These are phyloP conservation scores for Aythya baeri DNA, from an alignment of 2,113 vertebrate genomes.

Conservation along the genomic window DNA sequence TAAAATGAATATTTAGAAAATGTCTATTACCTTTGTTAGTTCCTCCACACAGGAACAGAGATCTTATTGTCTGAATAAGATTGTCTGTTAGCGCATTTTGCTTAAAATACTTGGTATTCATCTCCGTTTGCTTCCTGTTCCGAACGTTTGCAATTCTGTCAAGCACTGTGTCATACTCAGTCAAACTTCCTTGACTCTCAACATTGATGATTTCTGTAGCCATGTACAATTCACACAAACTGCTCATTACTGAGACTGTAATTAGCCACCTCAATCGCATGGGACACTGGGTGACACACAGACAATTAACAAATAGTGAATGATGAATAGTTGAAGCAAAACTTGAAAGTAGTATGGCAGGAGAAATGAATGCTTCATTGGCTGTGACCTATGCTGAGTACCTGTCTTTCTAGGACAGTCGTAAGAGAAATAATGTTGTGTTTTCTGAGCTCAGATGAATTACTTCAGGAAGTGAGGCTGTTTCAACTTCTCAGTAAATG, in stretches of 20 bases:
- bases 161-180: background rate
- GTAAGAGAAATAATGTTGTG: background rate
- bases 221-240: background rate
- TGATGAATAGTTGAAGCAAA: constrained; percentile 5
- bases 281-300: background rate
- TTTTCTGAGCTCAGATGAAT: background rate
- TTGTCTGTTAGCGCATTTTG: background rate
- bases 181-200: constrained; percentile 16
- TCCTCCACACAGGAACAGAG: background rate
- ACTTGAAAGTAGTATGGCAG: background rate
- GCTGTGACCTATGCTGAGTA: background rate
- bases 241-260: background rate
- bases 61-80: background rate
- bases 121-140: background rate
- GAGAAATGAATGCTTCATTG: background rate
- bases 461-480: background rate
- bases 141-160: background rate
- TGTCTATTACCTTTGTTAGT: background rate
- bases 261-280: background rate
- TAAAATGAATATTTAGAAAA: constrained; percentile 1
- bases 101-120: background rate
- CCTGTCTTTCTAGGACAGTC: background rate
- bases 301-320: background rate
- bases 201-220: background rate
- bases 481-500: background rate